Evolutionary conservation across 2,113 vertebrate species (phyloP).

Genomic region (Phylloscopus whistleri): DNA sequence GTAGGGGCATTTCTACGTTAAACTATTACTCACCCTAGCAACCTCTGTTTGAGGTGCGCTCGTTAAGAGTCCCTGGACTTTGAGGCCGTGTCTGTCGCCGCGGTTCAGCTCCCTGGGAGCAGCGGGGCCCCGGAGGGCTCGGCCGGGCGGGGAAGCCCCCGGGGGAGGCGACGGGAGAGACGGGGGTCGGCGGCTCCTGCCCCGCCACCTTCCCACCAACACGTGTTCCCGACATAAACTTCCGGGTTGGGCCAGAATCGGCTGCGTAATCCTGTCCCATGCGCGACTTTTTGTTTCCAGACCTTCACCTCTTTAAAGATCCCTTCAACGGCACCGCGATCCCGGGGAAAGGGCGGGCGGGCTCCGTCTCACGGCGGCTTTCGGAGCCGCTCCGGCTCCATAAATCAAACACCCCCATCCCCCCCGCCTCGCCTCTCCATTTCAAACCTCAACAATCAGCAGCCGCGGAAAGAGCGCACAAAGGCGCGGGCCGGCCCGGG

Average conservation of each 20-base stretch:
- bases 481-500: neutral
- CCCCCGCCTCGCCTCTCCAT: neutral
- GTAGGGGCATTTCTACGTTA: neutral
- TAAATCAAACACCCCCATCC: neutral
- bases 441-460: neutral
- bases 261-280: slow-evolving; percentile 66
- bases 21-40: slow-evolving; percentile 52
- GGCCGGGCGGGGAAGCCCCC: neutral
- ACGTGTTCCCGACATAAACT: slow-evolving; percentile 82
- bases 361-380: neutral
- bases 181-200: slow-evolving; percentile 11
- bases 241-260: slow-evolving; percentile 75
- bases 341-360: neutral
- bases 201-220: slow-evolving; percentile 58
- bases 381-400: neutral
- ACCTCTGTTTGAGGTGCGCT: slow-evolving; percentile 21
- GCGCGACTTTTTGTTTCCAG: slow-evolving; percentile 40
- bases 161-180: neutral
- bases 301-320: neutral
- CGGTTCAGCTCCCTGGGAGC: neutral
- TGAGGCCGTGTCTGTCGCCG: neutral
- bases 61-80: neutral
- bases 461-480: neutral
- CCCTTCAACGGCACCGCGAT: neutral
- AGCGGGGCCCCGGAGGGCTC: neutral